phyloP scores from a whole-genome alignment of 1,140 invertebrate species.

The Cotesia typhae region DNA sequence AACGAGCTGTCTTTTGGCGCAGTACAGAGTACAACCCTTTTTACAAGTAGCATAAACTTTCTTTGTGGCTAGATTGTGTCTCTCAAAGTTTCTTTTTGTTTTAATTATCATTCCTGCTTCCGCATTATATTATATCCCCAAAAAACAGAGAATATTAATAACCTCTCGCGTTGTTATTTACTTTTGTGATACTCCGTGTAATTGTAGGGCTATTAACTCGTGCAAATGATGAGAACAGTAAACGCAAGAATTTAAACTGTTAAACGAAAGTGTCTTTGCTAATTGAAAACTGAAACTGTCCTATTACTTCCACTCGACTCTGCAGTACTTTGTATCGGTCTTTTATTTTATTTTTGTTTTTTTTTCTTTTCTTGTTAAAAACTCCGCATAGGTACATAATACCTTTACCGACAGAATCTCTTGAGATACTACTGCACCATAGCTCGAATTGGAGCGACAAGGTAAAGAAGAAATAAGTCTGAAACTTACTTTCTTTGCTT shows the following conservation, averaged over 20 bases:
- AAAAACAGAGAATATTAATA: conserved; percentile 7
- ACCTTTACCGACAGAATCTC: not conserved
- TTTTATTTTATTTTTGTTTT: not conserved
- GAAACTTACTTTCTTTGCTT: conserved; percentile 31
- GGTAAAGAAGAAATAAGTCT: conserved; percentile 19
- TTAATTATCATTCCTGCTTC: not conserved
- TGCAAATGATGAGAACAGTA: too few relatives aligned
- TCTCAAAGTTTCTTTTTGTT: not conserved
- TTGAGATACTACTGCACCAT: not conserved
- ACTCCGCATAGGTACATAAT: not conserved
- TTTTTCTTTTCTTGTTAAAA: not conserved
- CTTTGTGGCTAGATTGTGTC: not conserved
- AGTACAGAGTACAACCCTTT: conserved; percentile 5
- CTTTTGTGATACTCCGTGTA: not conserved
- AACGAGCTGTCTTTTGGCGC: conserved; percentile 3
- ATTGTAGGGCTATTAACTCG: not conserved
- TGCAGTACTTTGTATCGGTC: not conserved
- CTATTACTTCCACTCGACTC: conserved; percentile 5
- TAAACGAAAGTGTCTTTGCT: conserved; percentile 9
- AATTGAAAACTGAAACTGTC: conserved; percentile 29
- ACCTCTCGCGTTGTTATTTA: not conserved
- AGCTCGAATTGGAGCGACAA: not conserved
- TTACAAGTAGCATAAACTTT: not conserved
- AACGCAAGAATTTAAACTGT: too few relatives aligned
- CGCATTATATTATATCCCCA: not conserved